Evolutionary conservation across 2,888 invertebrate genomes (phyloP).

Genomic region (Limnephilus marmoratus): DNA sequence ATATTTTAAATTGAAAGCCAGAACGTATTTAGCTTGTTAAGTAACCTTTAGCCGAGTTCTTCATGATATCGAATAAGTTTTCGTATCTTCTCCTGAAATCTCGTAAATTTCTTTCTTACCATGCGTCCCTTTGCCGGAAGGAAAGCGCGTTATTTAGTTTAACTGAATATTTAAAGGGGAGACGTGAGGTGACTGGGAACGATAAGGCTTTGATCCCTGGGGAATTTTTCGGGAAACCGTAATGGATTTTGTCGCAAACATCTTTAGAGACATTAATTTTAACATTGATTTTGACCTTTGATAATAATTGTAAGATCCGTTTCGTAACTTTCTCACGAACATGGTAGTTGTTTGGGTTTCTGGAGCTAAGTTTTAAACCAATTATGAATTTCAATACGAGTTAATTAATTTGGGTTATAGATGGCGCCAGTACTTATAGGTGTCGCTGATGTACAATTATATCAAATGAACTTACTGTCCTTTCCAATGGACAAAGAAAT

Average conservation of each 20-base stretch:
- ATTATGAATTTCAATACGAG: too few relatives aligned
- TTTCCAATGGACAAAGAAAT: too few relatives aligned
- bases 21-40: slow-evolving; percentile 3
- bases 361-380: too few relatives aligned
- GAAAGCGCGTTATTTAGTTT: slow-evolving; percentile 38
- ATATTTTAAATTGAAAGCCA: slow-evolving; percentile 6
- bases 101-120: slow-evolving; percentile 44
- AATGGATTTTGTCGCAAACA: slow-evolving; percentile 45
- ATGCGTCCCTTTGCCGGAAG: slow-evolving; percentile 15
- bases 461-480: too few relatives aligned
- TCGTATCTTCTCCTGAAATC: slow-evolving; percentile 36
- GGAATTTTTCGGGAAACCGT: slow-evolving; percentile 36
- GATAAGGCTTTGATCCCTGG: slow-evolving; percentile 42
- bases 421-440: too few relatives aligned
- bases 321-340: not conserved
- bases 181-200: slow-evolving; percentile 39
- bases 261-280: slow-evolving; percentile 23
- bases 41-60: slow-evolving; percentile 11
- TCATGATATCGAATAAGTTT: slow-evolving; percentile 41
- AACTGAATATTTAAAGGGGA: slow-evolving; percentile 49
- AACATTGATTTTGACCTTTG: not conserved
- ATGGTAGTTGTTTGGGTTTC: not conserved
- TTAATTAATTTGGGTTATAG: too few relatives aligned
- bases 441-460: too few relatives aligned
- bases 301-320: not conserved